Evolutionary conservation across 1,140 invertebrate species (phyloP), one percentile per base, ranked within the genome.

Genomic region (Tetragonula clypearis): DNA sequence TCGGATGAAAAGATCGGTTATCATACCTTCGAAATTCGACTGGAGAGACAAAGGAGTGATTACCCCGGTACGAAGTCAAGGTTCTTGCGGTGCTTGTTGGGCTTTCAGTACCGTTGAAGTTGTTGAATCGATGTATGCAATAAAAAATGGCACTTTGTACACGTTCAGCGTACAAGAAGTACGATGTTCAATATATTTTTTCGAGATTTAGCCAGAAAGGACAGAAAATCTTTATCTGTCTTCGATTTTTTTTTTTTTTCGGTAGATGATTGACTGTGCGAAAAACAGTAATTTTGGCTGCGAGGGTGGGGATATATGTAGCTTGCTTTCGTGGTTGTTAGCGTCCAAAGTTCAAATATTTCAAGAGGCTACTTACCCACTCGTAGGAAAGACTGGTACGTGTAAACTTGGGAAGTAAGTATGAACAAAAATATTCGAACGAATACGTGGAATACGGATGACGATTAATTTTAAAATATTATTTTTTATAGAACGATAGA

Each of bases 81-180:
- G 96, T 15, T 90, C 95, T 23, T 99, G 98, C 94, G 98, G 98
- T 12, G 98, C 97, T 4, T 98, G 98, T 93, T 98, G 98, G 98
- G 98, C 98, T 0, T 98, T 98, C 93, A 98, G 97, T 91, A 96
- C 96, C 0, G 95, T 98, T 1, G 97, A 97, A 91, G 96, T 96
- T 12, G 96, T 97, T 65, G 98, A 98, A 94, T 96, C 97, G 1
- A 97, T 98, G 97, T 94, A 96, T 84, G 97, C 97, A 2, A 96
- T 98, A 23, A 95, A 96, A 88, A 97, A 95, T 71, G 96, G 96
- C 23, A 96, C 95, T 56, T 92, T 97, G 11, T 90, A 95, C 35
- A 86, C 95, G 5, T 95, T 98, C 15, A 98, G 97, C 94, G 96
- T 98, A 19, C 98, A 98, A 95, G 96, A 97, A 94, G 96, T 96